A percentile compares a stretch with the other conserved stretches of the same genome.
Evolutionary conservation across 2,797 vertebrate genomes (phyloP).

Genomic region (Pangasius sanitwongsei): DNA sequence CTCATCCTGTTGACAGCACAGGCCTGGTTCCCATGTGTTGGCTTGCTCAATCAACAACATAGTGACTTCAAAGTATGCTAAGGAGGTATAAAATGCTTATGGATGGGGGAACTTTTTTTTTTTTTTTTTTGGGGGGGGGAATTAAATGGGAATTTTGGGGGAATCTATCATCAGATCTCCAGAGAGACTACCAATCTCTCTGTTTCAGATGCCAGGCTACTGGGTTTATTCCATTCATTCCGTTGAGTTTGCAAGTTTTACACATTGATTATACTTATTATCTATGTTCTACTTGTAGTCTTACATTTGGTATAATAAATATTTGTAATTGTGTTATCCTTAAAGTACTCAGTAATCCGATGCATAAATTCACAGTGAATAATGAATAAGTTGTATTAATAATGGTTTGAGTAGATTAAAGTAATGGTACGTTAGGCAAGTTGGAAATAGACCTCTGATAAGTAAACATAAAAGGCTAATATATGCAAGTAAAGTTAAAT

Average conservation of each 20-base stretch:
- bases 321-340: neutral
- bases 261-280: neutral
- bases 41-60: neutral
- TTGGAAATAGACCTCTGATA: too few relatives aligned
- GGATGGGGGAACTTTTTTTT: neutral
- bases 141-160: too few relatives aligned
- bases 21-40: neutral
- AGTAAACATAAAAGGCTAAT: too few relatives aligned
- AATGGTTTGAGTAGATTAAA: too few relatives aligned
- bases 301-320: neutral
- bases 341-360: neutral
- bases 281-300: neutral
- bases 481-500: too few relatives aligned
- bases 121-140: neutral
- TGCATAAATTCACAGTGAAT: neutral
- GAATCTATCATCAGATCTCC: neutral
- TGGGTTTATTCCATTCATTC: neutral
- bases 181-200: neutral
- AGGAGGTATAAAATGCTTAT: neutral
- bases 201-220: neutral
- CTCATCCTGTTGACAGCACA: neutral
- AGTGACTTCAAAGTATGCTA: neutral
- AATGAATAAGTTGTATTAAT: too few relatives aligned
- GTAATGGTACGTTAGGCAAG: too few relatives aligned
- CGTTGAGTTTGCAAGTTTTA: neutral